phyloP scores from a whole-genome alignment of 2,797 vertebrate genomes.

The Spinus pinus region DNA sequence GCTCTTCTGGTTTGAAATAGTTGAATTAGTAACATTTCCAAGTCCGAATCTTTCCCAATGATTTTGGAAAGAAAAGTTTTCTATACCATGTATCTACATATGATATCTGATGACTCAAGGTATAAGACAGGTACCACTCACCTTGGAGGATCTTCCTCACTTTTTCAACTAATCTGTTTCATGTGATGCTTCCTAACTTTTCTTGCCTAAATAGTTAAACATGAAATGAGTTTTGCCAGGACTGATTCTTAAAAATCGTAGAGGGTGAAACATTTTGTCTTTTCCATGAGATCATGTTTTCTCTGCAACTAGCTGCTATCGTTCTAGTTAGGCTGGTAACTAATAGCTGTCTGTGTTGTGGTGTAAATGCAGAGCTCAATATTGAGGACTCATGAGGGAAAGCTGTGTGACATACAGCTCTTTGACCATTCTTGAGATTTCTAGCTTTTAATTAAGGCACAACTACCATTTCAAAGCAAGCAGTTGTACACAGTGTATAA shows the following conservation, averaged over 20 bases:
- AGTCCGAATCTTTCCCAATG: not conserved
- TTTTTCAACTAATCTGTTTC: not conserved
- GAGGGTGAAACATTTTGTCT: not conserved
- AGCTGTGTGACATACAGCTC: not conserved
- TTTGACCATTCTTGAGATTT: not conserved
- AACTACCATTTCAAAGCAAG: not conserved
- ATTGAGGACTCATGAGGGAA: not conserved
- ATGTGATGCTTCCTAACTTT: not conserved
- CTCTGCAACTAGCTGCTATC: not conserved
- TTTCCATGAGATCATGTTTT: not conserved
- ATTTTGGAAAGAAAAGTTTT: not conserved
- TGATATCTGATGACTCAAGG: not conserved
- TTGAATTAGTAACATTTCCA: not conserved
- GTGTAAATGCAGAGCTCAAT: not conserved
- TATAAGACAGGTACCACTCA: not conserved
- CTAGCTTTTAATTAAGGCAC: not conserved
- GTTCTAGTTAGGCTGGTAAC: not conserved
- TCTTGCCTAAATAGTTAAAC: not conserved
- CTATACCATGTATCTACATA: not conserved
- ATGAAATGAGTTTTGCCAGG: not conserved
- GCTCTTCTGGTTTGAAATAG: not conserved
- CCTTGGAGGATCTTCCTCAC: not conserved
- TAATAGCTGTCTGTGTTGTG: not conserved
- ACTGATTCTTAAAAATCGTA: not conserved
- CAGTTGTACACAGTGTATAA: not conserved